Conservation (phyloP, 2,888 invertebrate species). For the Volucella inanis region DNA sequence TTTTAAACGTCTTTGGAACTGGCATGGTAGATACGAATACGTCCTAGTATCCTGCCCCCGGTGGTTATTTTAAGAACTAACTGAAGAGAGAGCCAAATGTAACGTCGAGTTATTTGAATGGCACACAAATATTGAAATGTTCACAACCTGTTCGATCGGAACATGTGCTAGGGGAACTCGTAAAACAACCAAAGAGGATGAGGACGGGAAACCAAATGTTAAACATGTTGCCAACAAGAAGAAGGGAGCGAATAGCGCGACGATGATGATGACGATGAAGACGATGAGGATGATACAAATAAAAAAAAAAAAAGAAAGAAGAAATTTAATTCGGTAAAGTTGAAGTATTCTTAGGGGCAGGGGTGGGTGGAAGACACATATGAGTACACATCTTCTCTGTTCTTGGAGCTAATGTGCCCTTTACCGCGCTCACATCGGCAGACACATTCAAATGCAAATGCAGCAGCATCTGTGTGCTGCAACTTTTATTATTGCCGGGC, state of each 20-base stretch:
- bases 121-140: conserved; percentile 67
- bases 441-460: conserved; percentile 65
- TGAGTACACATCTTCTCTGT: conserved; percentile 53
- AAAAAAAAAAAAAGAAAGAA: conserved; percentile 30
- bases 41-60: background rate
- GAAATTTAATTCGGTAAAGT: conserved; percentile 28
- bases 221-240: conserved; percentile 62
- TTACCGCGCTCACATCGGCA: conserved; percentile 38
- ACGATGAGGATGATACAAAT: conserved; percentile 26
- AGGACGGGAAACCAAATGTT: conserved; percentile 56
- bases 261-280: conserved; percentile 3
- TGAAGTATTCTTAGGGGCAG: conserved; percentile 50
- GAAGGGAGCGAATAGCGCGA: background rate
- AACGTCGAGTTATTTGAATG: conserved; percentile 36
- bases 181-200: conserved; percentile 11
- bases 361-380: conserved; percentile 69
- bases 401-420: conserved; percentile 39
- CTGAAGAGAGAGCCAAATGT: background rate
- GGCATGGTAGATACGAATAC: background rate
- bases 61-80: conserved; percentile 5
- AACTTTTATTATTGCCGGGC: conserved; percentile 39
- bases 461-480: conserved; percentile 43
- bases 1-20: conserved; percentile 31
- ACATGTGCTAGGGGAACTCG: conserved; percentile 17
- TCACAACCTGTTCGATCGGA: conserved; percentile 69